Evolutionary conservation across 1,140 invertebrate species (phyloP).

Genomic region (Drosophila miranda): DNA sequence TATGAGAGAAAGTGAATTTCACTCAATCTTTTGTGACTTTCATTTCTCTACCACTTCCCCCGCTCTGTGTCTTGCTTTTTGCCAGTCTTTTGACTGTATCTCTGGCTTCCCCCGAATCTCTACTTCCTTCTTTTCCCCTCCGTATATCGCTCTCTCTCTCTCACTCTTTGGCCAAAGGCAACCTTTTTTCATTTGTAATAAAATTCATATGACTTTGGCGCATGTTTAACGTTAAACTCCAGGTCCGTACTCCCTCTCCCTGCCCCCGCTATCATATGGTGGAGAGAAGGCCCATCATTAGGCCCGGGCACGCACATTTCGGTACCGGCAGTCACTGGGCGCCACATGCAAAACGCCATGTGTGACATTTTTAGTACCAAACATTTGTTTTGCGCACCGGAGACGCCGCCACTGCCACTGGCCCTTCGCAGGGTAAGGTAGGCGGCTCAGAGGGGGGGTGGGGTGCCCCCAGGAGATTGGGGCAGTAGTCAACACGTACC

Average conservation of each 20-base stretch:
- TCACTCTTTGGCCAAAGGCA: constrained; percentile 32
- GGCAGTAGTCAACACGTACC: constrained; percentile 64
- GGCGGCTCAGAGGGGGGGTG: background rate
- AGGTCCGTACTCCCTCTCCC: background rate
- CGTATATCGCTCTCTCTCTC: constrained; percentile 1
- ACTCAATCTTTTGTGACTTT: constrained; percentile 1
- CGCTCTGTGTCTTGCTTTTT: too few species aligned
- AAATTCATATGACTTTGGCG: constrained; percentile 78
- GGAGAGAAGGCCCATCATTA: constrained; percentile 59
- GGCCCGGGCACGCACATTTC: constrained; percentile 70
- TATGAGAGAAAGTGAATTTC: constrained; percentile 24
- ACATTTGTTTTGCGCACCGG: constrained; percentile 74
- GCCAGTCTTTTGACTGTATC: too few species aligned
- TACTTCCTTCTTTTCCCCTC: background rate
- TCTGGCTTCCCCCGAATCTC: too few species aligned
- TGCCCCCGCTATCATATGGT: background rate
- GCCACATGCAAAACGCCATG: constrained; percentile 76
- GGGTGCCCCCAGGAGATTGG: background rate
- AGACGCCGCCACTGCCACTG: constrained; percentile 12
- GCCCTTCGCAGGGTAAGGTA: background rate
- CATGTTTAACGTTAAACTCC: constrained; percentile 69
- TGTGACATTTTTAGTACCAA: constrained; percentile 80
- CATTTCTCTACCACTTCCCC: too few species aligned
- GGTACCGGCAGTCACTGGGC: constrained; percentile 7
- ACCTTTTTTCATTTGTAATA: constrained; percentile 75